A percentile compares a stretch with the other conserved stretches of the same genome.
phyloP scores from a whole-genome alignment of 2,888 invertebrate genomes.

The Tachystola acroxantha region DNA sequence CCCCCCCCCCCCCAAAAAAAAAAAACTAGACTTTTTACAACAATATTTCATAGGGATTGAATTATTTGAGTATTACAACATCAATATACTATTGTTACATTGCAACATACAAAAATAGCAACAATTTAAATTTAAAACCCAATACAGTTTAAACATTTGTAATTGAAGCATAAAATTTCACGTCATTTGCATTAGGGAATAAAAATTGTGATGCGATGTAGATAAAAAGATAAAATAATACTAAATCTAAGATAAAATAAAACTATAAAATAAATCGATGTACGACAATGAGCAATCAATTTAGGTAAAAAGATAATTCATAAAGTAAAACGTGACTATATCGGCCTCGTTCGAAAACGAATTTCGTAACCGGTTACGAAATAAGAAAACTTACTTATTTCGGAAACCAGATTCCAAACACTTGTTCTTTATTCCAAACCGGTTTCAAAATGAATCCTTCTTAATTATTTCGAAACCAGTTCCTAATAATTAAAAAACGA shows the following conservation, averaged over 20 bases:
- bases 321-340: background rate
- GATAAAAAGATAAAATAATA: slow-evolving; percentile 27
- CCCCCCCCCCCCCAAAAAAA: too few species aligned
- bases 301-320: background rate
- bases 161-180: background rate
- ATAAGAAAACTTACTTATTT: too few species aligned
- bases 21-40: background rate
- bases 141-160: background rate
- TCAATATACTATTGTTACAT: background rate
- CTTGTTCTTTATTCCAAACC: too few species aligned
- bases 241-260: slow-evolving; percentile 20
- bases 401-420: too few species aligned
- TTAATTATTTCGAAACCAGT: too few species aligned
- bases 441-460: too few species aligned
- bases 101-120: background rate
- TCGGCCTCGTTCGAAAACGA: too few species aligned
- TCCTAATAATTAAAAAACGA: too few species aligned
- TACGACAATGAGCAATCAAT: slow-evolving; percentile 53
- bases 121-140: slow-evolving; percentile 1
- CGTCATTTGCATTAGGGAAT: too few species aligned
- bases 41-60: background rate
- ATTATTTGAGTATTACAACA: background rate
- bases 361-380: too few species aligned
- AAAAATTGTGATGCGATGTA: slow-evolving; percentile 28
- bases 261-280: slow-evolving; percentile 53